Evolutionary conservation across 2,113 vertebrate genomes (phyloP).

Genomic region (Pheucticus melanocephalus): DNA sequence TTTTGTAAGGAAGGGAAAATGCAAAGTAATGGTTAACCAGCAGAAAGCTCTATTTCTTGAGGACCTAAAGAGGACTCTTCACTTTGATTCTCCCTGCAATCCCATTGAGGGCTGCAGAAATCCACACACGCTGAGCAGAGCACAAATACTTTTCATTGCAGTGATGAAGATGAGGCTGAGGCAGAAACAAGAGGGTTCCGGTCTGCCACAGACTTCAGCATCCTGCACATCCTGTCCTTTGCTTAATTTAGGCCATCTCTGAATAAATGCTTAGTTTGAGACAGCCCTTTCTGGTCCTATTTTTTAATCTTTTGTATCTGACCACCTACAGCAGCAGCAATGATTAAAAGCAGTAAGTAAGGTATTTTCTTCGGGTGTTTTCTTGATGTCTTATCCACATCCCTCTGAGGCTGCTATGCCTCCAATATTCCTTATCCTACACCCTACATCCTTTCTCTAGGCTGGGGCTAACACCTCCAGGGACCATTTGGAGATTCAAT

Average conservation of each 20-base stretch:
- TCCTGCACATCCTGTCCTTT: neutral
- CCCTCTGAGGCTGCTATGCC: neutral
- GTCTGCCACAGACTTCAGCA: neutral
- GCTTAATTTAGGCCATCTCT: neutral
- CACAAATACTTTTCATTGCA: neutral
- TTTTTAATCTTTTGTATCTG: neutral
- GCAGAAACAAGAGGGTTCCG: neutral
- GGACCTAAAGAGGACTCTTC: slow-evolving; percentile 44
- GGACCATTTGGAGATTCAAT: neutral
- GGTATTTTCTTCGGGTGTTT: neutral
- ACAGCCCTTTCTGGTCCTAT: neutral
- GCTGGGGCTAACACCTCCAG: neutral
- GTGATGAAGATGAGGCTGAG: neutral
- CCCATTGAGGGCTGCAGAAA: neutral
- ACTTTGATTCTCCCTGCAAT: neutral
- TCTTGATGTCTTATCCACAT: neutral
- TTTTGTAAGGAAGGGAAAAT: slow-evolving; percentile 64
- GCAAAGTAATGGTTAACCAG: slow-evolving; percentile 63
- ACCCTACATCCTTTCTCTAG: neutral
- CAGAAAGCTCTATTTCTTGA: slow-evolving; percentile 52
- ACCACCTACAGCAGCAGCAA: neutral
- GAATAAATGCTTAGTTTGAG: neutral
- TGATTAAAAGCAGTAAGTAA: neutral
- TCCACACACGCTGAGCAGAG: neutral
- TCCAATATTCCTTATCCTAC: neutral